Evolutionary conservation across 2,113 vertebrate species (phyloP).

Genomic region (Puntigrus tetrazona): DNA sequence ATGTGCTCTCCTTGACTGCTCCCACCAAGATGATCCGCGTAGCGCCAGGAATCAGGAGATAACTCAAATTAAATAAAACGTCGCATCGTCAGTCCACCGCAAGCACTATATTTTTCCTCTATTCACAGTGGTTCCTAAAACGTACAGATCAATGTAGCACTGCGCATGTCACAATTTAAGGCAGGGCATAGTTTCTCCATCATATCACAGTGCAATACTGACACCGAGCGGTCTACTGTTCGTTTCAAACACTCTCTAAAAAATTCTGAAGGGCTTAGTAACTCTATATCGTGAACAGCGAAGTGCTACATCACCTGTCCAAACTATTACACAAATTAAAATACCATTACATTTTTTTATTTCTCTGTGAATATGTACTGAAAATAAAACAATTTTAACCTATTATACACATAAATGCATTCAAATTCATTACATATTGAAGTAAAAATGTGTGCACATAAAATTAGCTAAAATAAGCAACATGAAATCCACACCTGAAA

Average conservation of each 20-base stretch:
- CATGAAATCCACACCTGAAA: not conserved
- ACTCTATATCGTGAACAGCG: not conserved
- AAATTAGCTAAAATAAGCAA: not conserved
- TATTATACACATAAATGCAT: too few species aligned
- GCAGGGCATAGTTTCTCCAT: not conserved
- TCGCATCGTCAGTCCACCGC: not conserved
- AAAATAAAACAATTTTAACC: too few species aligned
- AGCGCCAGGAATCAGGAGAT: not conserved
- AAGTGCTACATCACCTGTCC: not conserved
- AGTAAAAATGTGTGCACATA: too few species aligned
- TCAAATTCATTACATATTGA: too few species aligned
- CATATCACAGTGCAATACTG: slow-evolving; percentile 5
- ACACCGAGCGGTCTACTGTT: not conserved
- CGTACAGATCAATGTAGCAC: not conserved
- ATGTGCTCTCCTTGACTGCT: slow-evolving; percentile 17
- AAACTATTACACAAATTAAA: too few species aligned
- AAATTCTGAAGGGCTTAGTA: not conserved
- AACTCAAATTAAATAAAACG: not conserved
- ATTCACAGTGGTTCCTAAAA: not conserved
- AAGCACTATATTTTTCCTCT: not conserved
- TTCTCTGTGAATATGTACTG: too few species aligned
- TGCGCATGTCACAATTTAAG: slow-evolving; percentile 10
- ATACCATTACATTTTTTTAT: too few species aligned
- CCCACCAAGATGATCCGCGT: not conserved
- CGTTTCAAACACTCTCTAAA: not conserved